Evolutionary conservation across 2,797 vertebrate genomes (phyloP).

Genomic region (Presbytis comata): DNA sequence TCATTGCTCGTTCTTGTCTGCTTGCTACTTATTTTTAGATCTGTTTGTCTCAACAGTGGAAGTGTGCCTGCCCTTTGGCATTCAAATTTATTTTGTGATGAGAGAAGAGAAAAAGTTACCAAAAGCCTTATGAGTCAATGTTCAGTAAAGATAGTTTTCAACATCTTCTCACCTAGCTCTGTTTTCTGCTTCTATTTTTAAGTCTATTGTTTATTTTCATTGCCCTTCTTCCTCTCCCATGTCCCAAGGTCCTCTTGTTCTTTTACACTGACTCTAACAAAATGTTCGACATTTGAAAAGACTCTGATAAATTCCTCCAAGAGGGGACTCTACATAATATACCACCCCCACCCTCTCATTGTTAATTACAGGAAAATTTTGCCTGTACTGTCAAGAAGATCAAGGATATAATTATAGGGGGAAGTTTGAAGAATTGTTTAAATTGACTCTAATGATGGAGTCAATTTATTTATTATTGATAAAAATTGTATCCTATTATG

Average conservation of each 20-base stretch:
- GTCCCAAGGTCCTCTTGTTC: not conserved
- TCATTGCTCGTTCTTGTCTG: not conserved
- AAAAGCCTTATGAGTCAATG: not conserved
- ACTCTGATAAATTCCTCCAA: not conserved
- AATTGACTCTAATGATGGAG: not conserved
- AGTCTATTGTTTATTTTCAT: not conserved
- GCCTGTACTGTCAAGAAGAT: not conserved
- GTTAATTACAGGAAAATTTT: not conserved
- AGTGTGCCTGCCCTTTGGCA: not conserved
- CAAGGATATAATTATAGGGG: not conserved
- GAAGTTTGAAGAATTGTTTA: not conserved
- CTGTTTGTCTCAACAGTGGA: not conserved
- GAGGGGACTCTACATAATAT: not conserved
- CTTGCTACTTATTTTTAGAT: not conserved
- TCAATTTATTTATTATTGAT: not conserved
- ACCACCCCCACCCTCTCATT: not conserved
- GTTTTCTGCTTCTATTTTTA: not conserved
- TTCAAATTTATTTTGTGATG: not conserved
- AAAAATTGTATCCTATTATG: not conserved
- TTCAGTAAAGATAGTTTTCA: not conserved
- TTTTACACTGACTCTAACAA: not conserved
- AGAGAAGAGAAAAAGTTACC: not conserved
- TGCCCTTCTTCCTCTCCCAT: not conserved
- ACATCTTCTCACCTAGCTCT: not conserved
- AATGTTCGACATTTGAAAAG: not conserved